Percentiles rank a stretch among this genome's conserved stretches.
These are phyloP conservation scores for Pantherophis guttatus DNA, from an alignment of 2,113 vertebrate species.

Conservation along the genomic window DNA sequence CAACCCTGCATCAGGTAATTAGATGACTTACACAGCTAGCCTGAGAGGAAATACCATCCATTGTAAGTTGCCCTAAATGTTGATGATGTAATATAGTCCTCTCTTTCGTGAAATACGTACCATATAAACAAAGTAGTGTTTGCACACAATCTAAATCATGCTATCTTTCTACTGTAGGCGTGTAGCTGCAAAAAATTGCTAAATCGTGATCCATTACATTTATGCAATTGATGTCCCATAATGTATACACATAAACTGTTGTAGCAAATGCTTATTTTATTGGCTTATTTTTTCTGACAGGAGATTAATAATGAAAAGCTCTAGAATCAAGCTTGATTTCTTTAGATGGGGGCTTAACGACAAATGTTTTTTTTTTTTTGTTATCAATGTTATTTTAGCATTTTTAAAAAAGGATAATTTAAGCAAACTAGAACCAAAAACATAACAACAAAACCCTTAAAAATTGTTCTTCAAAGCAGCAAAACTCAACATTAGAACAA, in stretches of 20 bases:
- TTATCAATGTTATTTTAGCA: not conserved
- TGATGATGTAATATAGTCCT: not conserved
- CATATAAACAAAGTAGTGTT: not conserved
- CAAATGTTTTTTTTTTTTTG: not conserved
- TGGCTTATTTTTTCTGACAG: not conserved
- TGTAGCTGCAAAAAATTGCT: not conserved
- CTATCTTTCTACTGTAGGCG: not conserved
- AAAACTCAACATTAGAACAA: not conserved
- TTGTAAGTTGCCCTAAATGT: not conserved
- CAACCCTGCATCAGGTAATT: not conserved
- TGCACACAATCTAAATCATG: not conserved
- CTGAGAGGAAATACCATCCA: not conserved
- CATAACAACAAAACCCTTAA: not conserved
- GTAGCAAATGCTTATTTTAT: not conserved
- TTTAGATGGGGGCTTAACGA: not conserved
- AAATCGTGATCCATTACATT: not conserved
- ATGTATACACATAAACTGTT: not conserved
- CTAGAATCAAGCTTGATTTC: too few relatives aligned
- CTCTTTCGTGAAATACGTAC: slow-evolving; percentile 2
- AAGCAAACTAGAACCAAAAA: not conserved
- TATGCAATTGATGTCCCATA: not conserved
- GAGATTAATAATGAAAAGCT: not conserved
- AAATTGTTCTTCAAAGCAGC: not conserved
- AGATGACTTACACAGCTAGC: not conserved
- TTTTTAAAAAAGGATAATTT: not conserved